These are phyloP conservation scores for Caenorhabditis afra DNA, from an alignment of 2,888 invertebrate genomes.

Conservation along the genomic window DNA sequence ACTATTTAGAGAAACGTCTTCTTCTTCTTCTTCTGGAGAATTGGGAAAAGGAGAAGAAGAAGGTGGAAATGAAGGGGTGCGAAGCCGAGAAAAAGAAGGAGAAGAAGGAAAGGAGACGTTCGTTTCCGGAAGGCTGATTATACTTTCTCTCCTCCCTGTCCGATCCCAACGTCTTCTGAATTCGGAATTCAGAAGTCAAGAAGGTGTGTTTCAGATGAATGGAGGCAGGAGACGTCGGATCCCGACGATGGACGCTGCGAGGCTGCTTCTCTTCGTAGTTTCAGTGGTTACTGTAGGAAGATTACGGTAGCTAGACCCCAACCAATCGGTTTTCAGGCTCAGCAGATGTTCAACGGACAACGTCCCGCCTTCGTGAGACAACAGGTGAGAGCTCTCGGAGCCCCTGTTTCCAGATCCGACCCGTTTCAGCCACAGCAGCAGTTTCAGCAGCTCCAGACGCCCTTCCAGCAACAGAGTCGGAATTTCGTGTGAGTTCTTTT, in stretches of 20 bases:
- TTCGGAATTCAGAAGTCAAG: too few relatives aligned
- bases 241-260: slow-evolving; percentile 17
- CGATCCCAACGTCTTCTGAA: too few relatives aligned
- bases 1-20: background rate
- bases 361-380: slow-evolving; percentile 31
- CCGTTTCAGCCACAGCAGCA: slow-evolving; percentile 12
- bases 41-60: background rate
- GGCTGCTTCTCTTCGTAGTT: slow-evolving; percentile 20
- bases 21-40: too few relatives aligned
- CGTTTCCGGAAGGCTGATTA: too few relatives aligned
- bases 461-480: slow-evolving; percentile 27
- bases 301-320: too few relatives aligned
- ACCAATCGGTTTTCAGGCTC: slow-evolving; percentile 22
- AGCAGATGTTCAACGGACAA: slow-evolving; percentile 43
- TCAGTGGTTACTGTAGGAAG: slow-evolving; percentile 45
- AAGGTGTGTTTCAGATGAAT: slow-evolving; percentile 50
- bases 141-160: too few relatives aligned
- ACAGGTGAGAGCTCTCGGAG: too few relatives aligned
- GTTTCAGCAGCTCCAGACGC: slow-evolving; percentile 26
- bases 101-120: too few relatives aligned
- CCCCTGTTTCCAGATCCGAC: too few relatives aligned
- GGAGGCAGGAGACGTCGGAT: slow-evolving; percentile 46
- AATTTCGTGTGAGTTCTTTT: slow-evolving; percentile 37
- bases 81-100: too few relatives aligned
- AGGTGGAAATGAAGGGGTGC: too few relatives aligned